Conservation (phyloP, 2,797 vertebrate species). For the Pogoniulus pusillus region DNA sequence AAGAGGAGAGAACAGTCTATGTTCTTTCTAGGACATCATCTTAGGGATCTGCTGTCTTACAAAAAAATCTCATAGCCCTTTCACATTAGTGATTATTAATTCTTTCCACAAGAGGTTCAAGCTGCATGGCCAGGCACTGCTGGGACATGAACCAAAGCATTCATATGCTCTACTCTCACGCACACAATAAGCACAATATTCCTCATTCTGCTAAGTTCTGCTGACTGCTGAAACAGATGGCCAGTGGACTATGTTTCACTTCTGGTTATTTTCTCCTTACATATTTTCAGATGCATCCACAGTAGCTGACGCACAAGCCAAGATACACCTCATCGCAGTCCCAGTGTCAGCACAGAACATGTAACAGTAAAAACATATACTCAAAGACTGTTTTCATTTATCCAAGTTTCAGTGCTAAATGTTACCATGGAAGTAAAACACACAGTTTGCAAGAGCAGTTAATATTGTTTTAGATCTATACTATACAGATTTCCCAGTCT, state of each 20-base stretch:
- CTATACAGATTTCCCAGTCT: not conserved
- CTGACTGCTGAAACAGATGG: not conserved
- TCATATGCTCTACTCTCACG: not conserved
- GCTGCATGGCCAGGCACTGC: not conserved
- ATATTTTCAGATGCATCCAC: not conserved
- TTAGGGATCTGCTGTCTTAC: not conserved
- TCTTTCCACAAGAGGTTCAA: not conserved
- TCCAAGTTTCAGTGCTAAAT: not conserved
- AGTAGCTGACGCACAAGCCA: not conserved
- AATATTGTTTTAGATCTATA: not conserved
- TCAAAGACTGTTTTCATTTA: not conserved
- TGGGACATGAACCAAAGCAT: not conserved
- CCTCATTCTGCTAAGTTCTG: not conserved
- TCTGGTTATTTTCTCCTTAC: not conserved
- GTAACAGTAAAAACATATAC: not conserved
- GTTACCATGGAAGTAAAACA: not conserved
- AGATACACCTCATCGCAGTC: not conserved
- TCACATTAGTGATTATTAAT: not conserved
- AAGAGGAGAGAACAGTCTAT: not conserved
- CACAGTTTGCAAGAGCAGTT: not conserved
- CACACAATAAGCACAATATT: not conserved
- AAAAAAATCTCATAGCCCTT: not conserved
- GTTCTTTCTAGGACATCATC: not conserved
- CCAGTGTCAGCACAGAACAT: not conserved
- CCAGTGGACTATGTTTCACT: not conserved